Percentiles rank a stretch among this genome's conserved stretches.
phyloP scores from a whole-genome alignment of 1,140 invertebrate species.

The Drosophila parabipectinata region DNA sequence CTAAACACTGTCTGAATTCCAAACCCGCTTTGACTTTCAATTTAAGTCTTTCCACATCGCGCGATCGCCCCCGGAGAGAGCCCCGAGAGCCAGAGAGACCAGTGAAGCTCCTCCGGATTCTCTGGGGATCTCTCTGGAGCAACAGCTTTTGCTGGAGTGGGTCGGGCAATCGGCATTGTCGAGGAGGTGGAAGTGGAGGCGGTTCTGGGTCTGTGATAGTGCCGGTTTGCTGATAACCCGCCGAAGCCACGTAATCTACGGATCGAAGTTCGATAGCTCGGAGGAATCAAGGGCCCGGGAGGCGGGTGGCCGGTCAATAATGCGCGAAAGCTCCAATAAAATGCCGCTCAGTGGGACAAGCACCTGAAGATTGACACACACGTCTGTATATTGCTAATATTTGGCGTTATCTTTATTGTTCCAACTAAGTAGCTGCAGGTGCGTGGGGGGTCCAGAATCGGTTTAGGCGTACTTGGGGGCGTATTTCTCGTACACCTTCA shows the following conservation, averaged over 20 bases:
- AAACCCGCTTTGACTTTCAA: slow-evolving; percentile 58
- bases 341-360: slow-evolving; percentile 27
- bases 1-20: slow-evolving; percentile 73
- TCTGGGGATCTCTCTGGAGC: slow-evolving; percentile 22
- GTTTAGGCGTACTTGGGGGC: slow-evolving; percentile 70
- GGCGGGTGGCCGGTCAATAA: neutral
- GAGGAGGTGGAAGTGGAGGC: neutral
- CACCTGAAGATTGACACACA: slow-evolving; percentile 17
- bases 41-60: slow-evolving; percentile 73
- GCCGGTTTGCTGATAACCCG: slow-evolving; percentile 25
- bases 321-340: slow-evolving; percentile 45
- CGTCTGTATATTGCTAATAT: slow-evolving; percentile 20
- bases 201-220: slow-evolving; percentile 23
- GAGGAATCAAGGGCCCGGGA: slow-evolving; percentile 1
- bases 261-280: slow-evolving; percentile 45
- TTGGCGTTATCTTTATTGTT: slow-evolving; percentile 42
- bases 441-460: slow-evolving; percentile 16
- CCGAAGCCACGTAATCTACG: slow-evolving; percentile 36
- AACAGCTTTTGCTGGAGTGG: slow-evolving; percentile 41
- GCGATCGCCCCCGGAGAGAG: slow-evolving; percentile 44
- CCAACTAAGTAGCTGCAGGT: slow-evolving; percentile 23
- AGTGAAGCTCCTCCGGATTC: slow-evolving; percentile 19
- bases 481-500: slow-evolving; percentile 89
- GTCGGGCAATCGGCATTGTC: slow-evolving; percentile 16
- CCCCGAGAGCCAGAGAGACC: neutral